phyloP scores from a whole-genome alignment of 2,888 invertebrate genomes.

The Galeruca laticollis region DNA sequence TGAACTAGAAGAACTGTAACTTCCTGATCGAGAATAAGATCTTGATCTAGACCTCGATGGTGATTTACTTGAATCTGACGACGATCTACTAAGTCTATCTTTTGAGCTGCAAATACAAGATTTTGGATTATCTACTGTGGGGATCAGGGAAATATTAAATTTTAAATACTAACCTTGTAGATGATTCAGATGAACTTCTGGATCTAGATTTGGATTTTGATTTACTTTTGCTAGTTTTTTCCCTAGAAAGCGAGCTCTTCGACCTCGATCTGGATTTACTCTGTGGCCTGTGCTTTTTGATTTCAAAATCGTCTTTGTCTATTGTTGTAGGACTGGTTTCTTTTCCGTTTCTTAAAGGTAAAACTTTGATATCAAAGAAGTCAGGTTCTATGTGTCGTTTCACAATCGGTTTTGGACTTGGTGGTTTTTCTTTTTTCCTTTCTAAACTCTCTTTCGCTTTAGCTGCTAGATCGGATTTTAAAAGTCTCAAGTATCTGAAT shows the following conservation, averaged over 20 bases:
- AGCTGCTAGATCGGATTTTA: constrained; percentile 75
- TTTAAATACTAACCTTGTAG: constrained; percentile 58
- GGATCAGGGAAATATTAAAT: background rate
- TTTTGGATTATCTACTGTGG: background rate
- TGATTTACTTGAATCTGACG: constrained; percentile 53
- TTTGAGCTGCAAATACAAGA: constrained; percentile 42
- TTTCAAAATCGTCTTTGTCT: constrained; percentile 55
- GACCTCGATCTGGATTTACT: constrained; percentile 54
- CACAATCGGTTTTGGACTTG: constrained; percentile 46
- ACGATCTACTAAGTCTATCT: constrained; percentile 47
- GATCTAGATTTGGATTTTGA: constrained; percentile 60
- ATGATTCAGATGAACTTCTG: constrained; percentile 69
- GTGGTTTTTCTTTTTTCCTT: constrained; percentile 66
- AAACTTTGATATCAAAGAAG: constrained; percentile 62
- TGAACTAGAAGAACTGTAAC: constrained; percentile 65
- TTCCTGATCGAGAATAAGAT: constrained; percentile 63
- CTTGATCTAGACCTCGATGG: constrained; percentile 65
- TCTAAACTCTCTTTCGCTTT: constrained; percentile 80
- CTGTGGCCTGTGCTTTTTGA: constrained; percentile 48
- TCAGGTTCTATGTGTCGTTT: constrained; percentile 57
- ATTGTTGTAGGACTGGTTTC: constrained; percentile 45
- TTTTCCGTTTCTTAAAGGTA: constrained; percentile 56
- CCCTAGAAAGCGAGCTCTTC: constrained; percentile 54
- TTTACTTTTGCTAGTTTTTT: constrained; percentile 31
- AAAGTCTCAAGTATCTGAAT: constrained; percentile 74